phyloP scores from a whole-genome alignment of 2,888 invertebrate genomes.

The Drosophila longiperda region DNA sequence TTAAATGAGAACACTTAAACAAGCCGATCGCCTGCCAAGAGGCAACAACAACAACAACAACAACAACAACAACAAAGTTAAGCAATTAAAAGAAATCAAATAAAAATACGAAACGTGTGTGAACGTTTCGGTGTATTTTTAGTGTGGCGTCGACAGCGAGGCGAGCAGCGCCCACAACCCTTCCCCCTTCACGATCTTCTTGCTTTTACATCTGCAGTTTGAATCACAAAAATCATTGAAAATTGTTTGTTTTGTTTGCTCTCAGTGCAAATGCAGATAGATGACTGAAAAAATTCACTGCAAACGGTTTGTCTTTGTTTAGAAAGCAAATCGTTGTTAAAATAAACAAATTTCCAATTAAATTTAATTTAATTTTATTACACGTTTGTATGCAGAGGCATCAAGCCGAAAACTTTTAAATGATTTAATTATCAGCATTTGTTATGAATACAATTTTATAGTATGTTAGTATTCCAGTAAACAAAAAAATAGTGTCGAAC shows the following conservation, averaged over 20 bases:
- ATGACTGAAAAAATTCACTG: constrained; percentile 16
- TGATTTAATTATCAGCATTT: neutral
- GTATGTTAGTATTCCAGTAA: neutral
- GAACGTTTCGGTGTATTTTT: constrained; percentile 61
- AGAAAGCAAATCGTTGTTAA: neutral
- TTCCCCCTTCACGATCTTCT: constrained; percentile 46
- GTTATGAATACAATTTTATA: neutral
- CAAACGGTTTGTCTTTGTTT: neutral
- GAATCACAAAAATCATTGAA: constrained; percentile 68
- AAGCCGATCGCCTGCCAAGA: constrained; percentile 46
- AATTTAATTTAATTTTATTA: neutral
- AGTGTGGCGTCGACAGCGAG: constrained; percentile 49
- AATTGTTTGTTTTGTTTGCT: constrained; percentile 12
- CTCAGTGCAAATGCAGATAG: neutral
- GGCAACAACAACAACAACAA: constrained; percentile 17
- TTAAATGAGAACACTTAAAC: constrained; percentile 67
- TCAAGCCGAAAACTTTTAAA: neutral
- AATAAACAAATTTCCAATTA: neutral
- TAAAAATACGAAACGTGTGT: constrained; percentile 49
- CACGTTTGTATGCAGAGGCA: neutral
- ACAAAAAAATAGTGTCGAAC: neutral
- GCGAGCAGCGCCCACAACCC: constrained; percentile 10
- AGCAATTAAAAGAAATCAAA: constrained; percentile 72
- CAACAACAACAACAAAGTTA: constrained; percentile 24
- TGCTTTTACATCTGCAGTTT: constrained; percentile 55